Percentiles rank a stretch among this genome's conserved stretches.
Evolutionary conservation across 2,113 vertebrate species (phyloP).

Genomic region (Triplophysa rosa): DNA sequence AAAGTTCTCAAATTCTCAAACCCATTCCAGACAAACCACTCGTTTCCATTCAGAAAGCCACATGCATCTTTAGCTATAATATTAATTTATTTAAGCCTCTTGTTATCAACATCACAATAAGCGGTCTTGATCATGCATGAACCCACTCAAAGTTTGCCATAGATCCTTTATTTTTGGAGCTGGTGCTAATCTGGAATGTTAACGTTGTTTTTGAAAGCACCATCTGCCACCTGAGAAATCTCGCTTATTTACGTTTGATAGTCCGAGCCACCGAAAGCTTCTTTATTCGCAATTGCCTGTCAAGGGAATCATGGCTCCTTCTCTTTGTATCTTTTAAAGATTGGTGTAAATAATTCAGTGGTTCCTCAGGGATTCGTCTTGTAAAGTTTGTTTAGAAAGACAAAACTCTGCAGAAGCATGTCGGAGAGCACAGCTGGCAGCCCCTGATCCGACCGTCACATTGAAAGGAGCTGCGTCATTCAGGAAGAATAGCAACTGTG

Average conservation of each 20-base stretch:
- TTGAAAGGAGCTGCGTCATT: constrained; percentile 24
- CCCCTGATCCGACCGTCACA: constrained; percentile 41
- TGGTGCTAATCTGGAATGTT: constrained; percentile 66
- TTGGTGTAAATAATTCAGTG: constrained; percentile 62
- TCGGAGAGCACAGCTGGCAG: constrained; percentile 24
- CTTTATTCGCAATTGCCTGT: constrained; percentile 66
- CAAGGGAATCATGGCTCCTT: constrained; percentile 59
- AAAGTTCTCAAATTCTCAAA: no score
- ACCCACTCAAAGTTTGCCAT: constrained; percentile 36
- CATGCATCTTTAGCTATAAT: constrained; percentile 20
- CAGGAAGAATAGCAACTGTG: constrained; percentile 19
- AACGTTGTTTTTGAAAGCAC: constrained; percentile 57
- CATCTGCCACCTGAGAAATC: constrained; percentile 67
- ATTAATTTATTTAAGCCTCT: constrained; percentile 37
- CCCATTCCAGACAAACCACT: no score
- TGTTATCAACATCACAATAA: constrained; percentile 51
- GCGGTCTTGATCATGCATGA: constrained; percentile 46
- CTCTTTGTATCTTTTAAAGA: constrained; percentile 58
- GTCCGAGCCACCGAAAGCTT: constrained; percentile 55
- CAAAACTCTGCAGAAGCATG: constrained; percentile 32
- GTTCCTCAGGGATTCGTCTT: constrained; percentile 47
- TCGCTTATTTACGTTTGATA: constrained; percentile 60
- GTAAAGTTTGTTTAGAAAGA: constrained; percentile 54
- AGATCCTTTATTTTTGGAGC: constrained; percentile 65
- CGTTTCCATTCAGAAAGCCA: background rate